Evolutionary conservation across 2,888 invertebrate species (phyloP).

Genomic region (Polydrusus tereticollis): DNA sequence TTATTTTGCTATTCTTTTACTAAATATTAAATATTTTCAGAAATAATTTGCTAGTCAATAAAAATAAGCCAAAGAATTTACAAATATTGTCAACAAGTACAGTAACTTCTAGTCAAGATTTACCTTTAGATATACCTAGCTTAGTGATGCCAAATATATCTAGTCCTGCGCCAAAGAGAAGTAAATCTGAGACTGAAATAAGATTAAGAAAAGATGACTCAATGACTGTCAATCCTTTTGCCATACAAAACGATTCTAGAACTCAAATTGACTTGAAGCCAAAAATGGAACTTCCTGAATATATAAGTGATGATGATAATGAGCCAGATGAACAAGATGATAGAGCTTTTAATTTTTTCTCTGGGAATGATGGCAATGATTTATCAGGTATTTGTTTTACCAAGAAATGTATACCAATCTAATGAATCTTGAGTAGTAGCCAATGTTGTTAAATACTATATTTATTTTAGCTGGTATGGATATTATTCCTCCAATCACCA

Average conservation of each 20-base stretch:
- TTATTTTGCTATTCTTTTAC: neutral
- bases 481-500: conserved; percentile 64
- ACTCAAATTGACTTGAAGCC: conserved; percentile 65
- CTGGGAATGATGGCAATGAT: conserved; percentile 59
- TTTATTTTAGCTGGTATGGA: conserved; percentile 64
- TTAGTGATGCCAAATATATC: conserved; percentile 45
- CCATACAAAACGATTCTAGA: conserved; percentile 57
- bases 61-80: conserved; percentile 53
- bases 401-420: neutral
- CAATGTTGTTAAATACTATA: neutral
- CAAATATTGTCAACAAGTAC: conserved; percentile 60
- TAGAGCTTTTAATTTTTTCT: conserved; percentile 56
- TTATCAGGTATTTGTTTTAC: conserved; percentile 54
- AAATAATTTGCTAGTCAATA: conserved; percentile 40
- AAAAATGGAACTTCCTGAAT: conserved; percentile 81
- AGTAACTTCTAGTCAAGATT: conserved; percentile 65
- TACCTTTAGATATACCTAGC: conserved; percentile 49
- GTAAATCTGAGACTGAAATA: conserved; percentile 60
- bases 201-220: conserved; percentile 57
- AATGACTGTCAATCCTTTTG: conserved; percentile 62
- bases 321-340: conserved; percentile 44
- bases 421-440: neutral
- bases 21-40: conserved; percentile 1
- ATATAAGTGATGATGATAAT: conserved; percentile 77
- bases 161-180: conserved; percentile 61